Evolutionary conservation across 2,797 vertebrate genomes (phyloP).

Genomic region (Pteropus rufus): DNA sequence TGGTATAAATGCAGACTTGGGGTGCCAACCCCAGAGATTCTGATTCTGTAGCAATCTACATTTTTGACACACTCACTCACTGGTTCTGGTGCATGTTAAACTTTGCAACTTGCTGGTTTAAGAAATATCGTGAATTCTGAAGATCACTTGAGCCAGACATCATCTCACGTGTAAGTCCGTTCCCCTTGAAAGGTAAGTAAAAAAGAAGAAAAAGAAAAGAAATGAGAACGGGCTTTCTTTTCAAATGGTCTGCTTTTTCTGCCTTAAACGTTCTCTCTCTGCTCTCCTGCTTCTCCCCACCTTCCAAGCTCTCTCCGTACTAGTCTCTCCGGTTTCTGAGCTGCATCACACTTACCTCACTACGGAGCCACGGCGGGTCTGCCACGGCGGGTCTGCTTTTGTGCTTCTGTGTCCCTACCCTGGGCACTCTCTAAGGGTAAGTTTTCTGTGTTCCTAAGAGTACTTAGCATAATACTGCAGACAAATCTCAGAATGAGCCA

Average conservation of each 20-base stretch:
- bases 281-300: neutral
- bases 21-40: neutral
- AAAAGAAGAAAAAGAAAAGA: neutral
- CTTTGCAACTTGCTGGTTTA: neutral
- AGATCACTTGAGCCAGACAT: neutral
- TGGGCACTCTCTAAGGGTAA: neutral
- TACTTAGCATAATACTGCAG: neutral
- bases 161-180: neutral
- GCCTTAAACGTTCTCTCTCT: neutral
- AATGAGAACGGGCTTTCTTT: neutral
- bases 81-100: neutral
- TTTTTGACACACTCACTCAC: neutral
- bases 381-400: neutral
- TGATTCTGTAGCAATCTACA: slow-evolving; percentile 16
- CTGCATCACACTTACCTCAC: neutral
- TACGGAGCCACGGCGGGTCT: rapidly evolving
- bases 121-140: slow-evolving; percentile 18
- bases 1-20: neutral
- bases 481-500: neutral
- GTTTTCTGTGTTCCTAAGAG: neutral
- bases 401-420: neutral
- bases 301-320: neutral
- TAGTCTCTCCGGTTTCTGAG: neutral
- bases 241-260: neutral
- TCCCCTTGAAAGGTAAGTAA: neutral